These are phyloP conservation scores for Ochropleura plecta DNA, from an alignment of 2,888 invertebrate genomes.

Conservation along the genomic window DNA sequence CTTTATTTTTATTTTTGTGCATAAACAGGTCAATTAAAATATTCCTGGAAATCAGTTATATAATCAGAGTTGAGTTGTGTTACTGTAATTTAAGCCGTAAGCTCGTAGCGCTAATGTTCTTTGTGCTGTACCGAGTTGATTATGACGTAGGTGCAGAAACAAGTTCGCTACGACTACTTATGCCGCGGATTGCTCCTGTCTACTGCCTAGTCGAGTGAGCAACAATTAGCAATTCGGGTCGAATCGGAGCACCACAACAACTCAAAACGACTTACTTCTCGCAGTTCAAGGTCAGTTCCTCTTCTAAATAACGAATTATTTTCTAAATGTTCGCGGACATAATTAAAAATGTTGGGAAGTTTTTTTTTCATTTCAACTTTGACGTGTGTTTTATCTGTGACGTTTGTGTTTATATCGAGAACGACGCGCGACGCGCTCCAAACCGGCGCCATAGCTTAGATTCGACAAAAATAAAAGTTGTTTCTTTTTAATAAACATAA, in stretches of 20 bases:
- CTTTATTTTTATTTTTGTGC: neutral
- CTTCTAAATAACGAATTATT: neutral
- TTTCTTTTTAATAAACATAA: too few relatives aligned
- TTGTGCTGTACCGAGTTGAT: neutral
- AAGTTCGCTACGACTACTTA: neutral
- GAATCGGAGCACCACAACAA: too few relatives aligned
- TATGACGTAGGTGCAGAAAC: neutral
- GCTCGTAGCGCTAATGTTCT: accelerated
- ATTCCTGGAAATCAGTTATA: neutral
- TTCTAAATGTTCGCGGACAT: neutral
- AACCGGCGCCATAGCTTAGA: too few relatives aligned
- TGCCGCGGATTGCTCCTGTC: neutral
- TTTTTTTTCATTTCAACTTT: neutral
- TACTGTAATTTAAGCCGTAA: neutral
- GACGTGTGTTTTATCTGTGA: neutral
- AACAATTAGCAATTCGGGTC: neutral
- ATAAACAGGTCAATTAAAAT: neutral
- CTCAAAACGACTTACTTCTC: neutral
- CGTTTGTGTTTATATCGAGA: too few relatives aligned
- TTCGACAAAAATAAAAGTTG: too few relatives aligned
- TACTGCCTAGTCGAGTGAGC: neutral
- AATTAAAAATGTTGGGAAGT: too few relatives aligned
- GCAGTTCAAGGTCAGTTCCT: constrained; percentile 10
- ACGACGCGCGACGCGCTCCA: too few relatives aligned
- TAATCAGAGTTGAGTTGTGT: too few relatives aligned